Conservation (phyloP, 2,113 vertebrate genomes). For the Kryptolebias marmoratus region DNA sequence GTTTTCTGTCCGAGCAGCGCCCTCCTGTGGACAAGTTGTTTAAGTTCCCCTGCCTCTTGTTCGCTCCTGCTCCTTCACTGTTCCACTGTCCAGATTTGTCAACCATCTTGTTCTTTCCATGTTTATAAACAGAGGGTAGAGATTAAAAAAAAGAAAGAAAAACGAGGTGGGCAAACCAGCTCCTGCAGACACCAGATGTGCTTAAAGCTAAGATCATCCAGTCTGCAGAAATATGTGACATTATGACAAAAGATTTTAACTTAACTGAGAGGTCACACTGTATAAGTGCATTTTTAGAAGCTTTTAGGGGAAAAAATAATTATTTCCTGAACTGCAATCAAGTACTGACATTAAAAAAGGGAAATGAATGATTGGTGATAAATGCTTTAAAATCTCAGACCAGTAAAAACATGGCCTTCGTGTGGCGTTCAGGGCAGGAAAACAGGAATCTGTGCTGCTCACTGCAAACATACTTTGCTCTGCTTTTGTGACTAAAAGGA, state of each 20-base stretch:
- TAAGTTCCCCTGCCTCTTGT: background rate
- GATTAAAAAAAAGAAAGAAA: slow-evolving; percentile 42
- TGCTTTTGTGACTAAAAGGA: background rate
- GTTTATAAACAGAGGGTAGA: slow-evolving; percentile 83
- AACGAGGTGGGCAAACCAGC: slow-evolving; percentile 46
- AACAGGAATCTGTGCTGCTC: background rate
- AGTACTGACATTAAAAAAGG: background rate
- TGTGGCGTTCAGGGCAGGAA: slow-evolving; percentile 45
- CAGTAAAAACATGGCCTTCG: slow-evolving; percentile 1
- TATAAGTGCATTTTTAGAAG: background rate
- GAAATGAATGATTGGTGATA: background rate
- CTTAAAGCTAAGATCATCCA: background rate
- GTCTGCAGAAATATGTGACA: slow-evolving; percentile 12
- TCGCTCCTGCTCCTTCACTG: slow-evolving; percentile 14
- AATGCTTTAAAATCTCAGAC: slow-evolving; percentile 5
- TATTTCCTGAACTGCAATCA: background rate
- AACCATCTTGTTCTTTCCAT: slow-evolving; percentile 81
- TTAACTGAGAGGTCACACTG: background rate
- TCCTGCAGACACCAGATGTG: slow-evolving; percentile 39
- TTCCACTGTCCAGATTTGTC: slow-evolving; percentile 74
- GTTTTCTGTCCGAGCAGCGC: slow-evolving; percentile 16
- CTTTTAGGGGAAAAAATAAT: background rate
- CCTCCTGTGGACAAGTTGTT: slow-evolving; percentile 30
- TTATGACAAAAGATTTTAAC: background rate
- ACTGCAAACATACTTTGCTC: background rate